Base-by-base conservation (phyloP, 2,113 vertebrate genomes). In the Myocastor coypus region DNA sequence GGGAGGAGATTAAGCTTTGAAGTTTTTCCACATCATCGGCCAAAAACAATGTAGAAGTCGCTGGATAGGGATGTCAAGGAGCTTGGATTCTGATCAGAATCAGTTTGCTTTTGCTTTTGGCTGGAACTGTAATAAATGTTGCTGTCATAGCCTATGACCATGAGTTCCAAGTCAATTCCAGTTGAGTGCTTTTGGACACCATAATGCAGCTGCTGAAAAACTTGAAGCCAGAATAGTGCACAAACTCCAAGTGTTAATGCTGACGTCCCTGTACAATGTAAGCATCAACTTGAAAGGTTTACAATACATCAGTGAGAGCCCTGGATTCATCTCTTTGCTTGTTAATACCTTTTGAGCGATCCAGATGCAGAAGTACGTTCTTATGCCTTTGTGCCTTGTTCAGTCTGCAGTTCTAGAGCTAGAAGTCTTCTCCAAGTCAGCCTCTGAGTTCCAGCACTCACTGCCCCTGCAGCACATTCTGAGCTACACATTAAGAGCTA, bases 31-130 rank as follows among this genome's bases (percentile, higher is more conserved):
- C n/a, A 98, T 99, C 52, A 99, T 99, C 42, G 98, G 98, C 77
- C 99, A 99, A 97, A 99, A 97, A 99, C 99, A 16, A 98, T 99
- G 98, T 99, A 99, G 84, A 98, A 97, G 94, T 99, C 99, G 77
- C 96, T 99, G 96, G 99, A 99, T 52, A 98, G 98, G 30, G 98
- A 99, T 26, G 96, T 96, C 64, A 99, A 99, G 95, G 99, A 99
- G 96, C 97, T 98, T 55, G 98, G 16, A 98, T 98, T 99, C 99
- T 57, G 98, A 99, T 83, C 99, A 99, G 97, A 99, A 99, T 87
- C 99, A 99, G 97, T 99, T 99, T 98, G 99, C 99, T 7, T 98
- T 99, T 94, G 99, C 99, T 78, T 78, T 94, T 99, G 97, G 99
- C 99, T 68, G 99, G 99, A 78, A 99, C 99, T 95, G 98, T 99